These are phyloP conservation scores for Malurus melanocephalus DNA, from an alignment of 2,113 vertebrate genomes.

Conservation along the genomic window DNA sequence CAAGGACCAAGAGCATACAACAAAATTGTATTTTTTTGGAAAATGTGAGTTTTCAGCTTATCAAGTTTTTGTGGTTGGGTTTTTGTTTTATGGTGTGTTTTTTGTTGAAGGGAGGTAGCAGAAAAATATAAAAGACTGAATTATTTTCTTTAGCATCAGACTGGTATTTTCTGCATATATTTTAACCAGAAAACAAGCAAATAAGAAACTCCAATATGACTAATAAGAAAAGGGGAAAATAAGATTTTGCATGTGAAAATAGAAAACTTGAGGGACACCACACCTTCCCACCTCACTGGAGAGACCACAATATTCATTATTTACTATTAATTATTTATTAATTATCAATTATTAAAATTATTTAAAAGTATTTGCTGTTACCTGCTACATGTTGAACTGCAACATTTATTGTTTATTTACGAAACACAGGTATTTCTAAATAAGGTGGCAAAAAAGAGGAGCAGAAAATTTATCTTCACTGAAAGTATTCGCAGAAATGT, in stretches of 20 bases:
- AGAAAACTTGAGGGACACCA: not conserved
- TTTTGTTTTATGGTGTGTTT: not conserved
- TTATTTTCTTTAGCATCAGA: not conserved
- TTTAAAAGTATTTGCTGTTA: not conserved
- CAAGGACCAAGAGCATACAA: not conserved
- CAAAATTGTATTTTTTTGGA: rapidly evolving
- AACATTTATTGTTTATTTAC: not conserved
- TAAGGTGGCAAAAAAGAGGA: not conserved
- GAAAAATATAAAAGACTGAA: not conserved
- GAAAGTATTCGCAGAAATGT: not conserved
- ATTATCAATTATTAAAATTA: not conserved
- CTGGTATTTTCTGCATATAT: not conserved
- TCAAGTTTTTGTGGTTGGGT: not conserved
- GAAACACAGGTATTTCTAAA: not conserved
- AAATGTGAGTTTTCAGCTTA: not conserved
- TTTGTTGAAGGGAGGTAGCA: not conserved
- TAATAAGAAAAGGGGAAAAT: not conserved
- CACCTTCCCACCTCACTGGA: not conserved
- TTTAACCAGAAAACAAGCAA: not conserved
- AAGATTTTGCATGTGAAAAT: not conserved
- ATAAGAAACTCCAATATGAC: not conserved
- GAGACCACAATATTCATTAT: not conserved
- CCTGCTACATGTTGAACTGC: not conserved
- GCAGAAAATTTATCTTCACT: not conserved
- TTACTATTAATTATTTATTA: not conserved